Conservation (phyloP, 53 echinoderm and acorn worm genomes). For the Crossaster papposus region DNA sequence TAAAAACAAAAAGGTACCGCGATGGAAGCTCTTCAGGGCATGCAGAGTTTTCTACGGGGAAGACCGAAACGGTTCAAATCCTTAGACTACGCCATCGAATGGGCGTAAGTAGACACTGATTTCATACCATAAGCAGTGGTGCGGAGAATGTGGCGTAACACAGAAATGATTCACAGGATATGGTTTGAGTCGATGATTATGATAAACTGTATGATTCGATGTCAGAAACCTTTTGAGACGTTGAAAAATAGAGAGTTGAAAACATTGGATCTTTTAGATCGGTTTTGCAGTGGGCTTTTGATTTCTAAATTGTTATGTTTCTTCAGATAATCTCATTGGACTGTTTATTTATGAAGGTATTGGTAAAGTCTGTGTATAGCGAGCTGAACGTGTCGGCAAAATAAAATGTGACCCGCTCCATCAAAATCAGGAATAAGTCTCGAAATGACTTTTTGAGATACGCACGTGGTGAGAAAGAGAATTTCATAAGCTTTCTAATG, state of each 20-base stretch:
- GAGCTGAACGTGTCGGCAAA: neutral
- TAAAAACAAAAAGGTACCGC: conserved; percentile 78
- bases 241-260: too few relatives aligned
- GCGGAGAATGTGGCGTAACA: neutral
- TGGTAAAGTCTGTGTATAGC: neutral
- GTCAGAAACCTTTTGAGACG: too few relatives aligned
- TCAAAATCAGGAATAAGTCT: too few relatives aligned
- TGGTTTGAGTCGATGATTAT: too few relatives aligned
- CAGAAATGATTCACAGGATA: neutral
- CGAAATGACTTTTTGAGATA: too few relatives aligned
- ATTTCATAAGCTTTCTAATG: too few relatives aligned
- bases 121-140: neutral
- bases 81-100: conserved; percentile 94
- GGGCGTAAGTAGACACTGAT: conserved; percentile 74
- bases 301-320: too few relatives aligned
- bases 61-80: conserved; percentile 90
- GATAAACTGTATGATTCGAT: too few relatives aligned
- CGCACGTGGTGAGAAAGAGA: too few relatives aligned
- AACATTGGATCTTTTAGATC: too few relatives aligned
- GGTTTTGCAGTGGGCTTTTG: too few relatives aligned
- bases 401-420: neutral
- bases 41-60: conserved; percentile 92
- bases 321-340: too few relatives aligned
- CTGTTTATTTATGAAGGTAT: neutral
- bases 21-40: conserved; percentile 88